phyloP scores from a whole-genome alignment of 2,797 vertebrate genomes.

The Sternotherus odoratus region DNA sequence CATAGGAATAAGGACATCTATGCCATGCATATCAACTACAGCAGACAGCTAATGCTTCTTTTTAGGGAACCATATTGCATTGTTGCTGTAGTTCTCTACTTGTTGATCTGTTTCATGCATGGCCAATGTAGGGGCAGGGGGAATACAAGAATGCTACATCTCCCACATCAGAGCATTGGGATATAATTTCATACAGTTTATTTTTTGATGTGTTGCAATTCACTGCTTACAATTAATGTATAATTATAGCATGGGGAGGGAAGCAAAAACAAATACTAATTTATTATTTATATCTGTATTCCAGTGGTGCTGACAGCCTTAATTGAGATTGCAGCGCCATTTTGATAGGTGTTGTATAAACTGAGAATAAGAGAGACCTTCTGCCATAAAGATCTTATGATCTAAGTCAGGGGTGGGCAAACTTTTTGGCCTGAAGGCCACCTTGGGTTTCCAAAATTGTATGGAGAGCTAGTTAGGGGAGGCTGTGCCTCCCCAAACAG shows the following conservation, averaged over 20 bases:
- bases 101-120: background rate
- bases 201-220: background rate
- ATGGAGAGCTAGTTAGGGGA: too few species aligned
- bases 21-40: conserved; percentile 15
- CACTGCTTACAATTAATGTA: background rate
- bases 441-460: too few species aligned
- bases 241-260: fast-evolving
- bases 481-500: too few species aligned
- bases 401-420: too few species aligned
- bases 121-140: background rate
- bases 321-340: background rate
- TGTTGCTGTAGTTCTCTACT: conserved; percentile 54
- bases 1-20: background rate
- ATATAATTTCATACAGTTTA: background rate
- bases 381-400: background rate
- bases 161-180: background rate
- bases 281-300: background rate
- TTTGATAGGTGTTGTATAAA: background rate
- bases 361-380: background rate
- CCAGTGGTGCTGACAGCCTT: background rate
- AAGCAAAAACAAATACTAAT: background rate
- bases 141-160: background rate
- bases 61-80: conserved; percentile 6
- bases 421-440: too few species aligned
- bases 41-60: background rate